Percentiles rank a stretch among this genome's conserved stretches.
Evolutionary conservation across 1,140 invertebrate genomes (phyloP).

Genomic region (Aleiodes sp.): DNA sequence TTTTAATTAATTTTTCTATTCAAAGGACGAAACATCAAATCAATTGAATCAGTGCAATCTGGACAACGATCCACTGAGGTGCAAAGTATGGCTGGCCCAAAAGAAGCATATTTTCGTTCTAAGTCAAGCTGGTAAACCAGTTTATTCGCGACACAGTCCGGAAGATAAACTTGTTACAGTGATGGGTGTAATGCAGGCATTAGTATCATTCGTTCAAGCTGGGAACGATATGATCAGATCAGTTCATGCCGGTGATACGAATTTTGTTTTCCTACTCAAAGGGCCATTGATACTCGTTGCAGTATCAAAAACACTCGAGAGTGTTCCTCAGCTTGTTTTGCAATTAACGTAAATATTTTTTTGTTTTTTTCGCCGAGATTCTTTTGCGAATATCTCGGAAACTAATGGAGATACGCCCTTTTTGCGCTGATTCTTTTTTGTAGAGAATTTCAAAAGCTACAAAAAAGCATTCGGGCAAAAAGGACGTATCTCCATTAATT

Average conservation of each 20-base stretch:
- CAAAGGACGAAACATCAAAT: conserved; percentile 56
- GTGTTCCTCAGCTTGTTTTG: conserved; percentile 82
- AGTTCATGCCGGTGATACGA: conserved; percentile 85
- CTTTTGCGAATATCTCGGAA: no score
- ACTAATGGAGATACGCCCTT: no score
- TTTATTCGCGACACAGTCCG: conserved; percentile 90
- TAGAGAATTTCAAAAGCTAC: no score
- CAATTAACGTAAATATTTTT: conserved; percentile 81
- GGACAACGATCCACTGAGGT: conserved; percentile 57
- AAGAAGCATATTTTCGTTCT: conserved; percentile 94
- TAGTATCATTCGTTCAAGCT: conserved; percentile 90
- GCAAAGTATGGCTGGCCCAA: conserved; percentile 75
- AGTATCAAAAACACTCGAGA: conserved; percentile 84
- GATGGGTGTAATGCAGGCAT: conserved; percentile 94
- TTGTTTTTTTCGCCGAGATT: conserved; percentile 28
- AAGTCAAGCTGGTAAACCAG: conserved; percentile 94
- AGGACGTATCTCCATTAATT: no score
- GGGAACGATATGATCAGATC: conserved; percentile 84
- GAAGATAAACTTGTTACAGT: conserved; percentile 94
- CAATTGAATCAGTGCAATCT: conserved; percentile 53
- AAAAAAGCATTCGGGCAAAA: no score
- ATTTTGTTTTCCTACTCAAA: conserved; percentile 89
- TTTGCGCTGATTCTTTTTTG: no score
- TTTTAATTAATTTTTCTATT: no score
- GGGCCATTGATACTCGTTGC: conserved; percentile 90